These are phyloP conservation scores for Biston stratarius DNA, from an alignment of 2,888 invertebrate genomes.

Conservation along the genomic window DNA sequence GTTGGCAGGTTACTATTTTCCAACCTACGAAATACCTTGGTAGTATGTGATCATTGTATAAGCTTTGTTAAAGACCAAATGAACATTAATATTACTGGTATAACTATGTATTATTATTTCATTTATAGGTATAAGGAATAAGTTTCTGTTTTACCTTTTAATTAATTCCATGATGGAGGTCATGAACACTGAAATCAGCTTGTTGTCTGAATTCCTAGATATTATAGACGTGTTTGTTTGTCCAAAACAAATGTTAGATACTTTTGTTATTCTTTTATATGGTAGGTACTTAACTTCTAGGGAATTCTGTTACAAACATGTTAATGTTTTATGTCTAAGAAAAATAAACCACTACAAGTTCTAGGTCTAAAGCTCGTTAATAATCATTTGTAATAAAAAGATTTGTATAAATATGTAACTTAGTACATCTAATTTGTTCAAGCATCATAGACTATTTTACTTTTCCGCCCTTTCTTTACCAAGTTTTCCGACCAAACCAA, in stretches of 20 bases:
- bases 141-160: neutral
- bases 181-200: neutral
- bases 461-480: too few species aligned
- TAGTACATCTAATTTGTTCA: too few species aligned
- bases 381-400: neutral
- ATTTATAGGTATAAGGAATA: neutral
- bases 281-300: neutral
- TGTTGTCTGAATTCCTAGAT: neutral
- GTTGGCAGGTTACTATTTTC: too few species aligned
- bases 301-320: neutral
- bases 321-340: neutral
- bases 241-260: constrained; percentile 2
- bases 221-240: constrained; percentile 2
- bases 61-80: too few species aligned
- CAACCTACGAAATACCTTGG: too few species aligned
- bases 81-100: too few species aligned
- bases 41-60: too few species aligned
- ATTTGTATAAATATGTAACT: neutral
- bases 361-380: neutral
- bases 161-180: neutral
- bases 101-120: too few species aligned
- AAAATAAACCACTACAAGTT: neutral
- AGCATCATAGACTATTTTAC: too few species aligned
- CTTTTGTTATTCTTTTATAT: neutral
- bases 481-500: too few species aligned